Conservation (phyloP, 53 echinoderm and acorn worm genomes). For the Arbacia lixula region DNA sequence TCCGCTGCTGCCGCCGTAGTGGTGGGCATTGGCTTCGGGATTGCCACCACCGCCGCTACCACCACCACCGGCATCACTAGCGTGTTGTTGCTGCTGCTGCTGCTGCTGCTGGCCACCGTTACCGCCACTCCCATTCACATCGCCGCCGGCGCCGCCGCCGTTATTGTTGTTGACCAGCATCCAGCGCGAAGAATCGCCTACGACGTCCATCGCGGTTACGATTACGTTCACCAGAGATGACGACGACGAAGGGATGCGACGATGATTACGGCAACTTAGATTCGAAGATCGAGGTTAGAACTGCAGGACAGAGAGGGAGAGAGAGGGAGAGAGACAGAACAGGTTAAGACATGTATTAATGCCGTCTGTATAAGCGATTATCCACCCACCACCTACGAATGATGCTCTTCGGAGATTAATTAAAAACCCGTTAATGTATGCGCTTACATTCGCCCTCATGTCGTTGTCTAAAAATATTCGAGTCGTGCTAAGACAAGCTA, state of each 20-base stretch:
- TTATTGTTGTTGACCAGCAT: constrained; percentile 40
- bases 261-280: too few relatives aligned
- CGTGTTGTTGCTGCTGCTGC: background rate
- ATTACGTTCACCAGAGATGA: background rate
- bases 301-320: too few relatives aligned
- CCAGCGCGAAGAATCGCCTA: constrained; percentile 47
- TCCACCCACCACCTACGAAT: too few relatives aligned
- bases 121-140: constrained; percentile 22
- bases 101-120: constrained; percentile 4
- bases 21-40: background rate
- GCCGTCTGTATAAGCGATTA: too few relatives aligned
- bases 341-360: too few relatives aligned
- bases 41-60: constrained; percentile 23
- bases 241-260: too few relatives aligned
- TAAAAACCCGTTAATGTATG: background rate
- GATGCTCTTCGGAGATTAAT: constrained; percentile 39
- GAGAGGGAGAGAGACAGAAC: too few relatives aligned
- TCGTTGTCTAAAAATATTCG: constrained; percentile 48
- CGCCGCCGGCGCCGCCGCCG: constrained; percentile 26
- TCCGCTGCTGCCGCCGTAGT: constrained; percentile 13
- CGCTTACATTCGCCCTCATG: constrained; percentile 23
- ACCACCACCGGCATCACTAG: constrained; percentile 17
- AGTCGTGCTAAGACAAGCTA: background rate
- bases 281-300: too few relatives aligned
- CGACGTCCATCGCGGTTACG: constrained; percentile 30